phyloP scores from a whole-genome alignment of 2,113 vertebrate species.

The Rhinichthys klamathensis region DNA sequence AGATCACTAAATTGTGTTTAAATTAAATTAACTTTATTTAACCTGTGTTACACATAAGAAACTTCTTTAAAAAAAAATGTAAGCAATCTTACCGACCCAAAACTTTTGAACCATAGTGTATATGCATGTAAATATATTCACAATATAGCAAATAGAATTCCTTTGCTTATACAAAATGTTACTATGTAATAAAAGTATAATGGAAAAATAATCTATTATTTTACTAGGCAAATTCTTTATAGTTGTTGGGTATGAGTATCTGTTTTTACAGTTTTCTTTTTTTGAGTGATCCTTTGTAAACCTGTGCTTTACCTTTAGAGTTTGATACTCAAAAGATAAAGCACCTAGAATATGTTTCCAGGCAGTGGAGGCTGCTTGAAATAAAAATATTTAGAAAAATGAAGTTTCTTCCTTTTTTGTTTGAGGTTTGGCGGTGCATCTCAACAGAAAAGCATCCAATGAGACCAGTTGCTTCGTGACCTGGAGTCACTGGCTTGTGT shows the following conservation, averaged over 20 bases:
- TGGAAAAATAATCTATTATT: neutral
- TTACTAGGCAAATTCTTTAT: neutral
- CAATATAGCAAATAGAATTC: neutral
- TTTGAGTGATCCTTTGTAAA: neutral
- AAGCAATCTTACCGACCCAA: too few relatives aligned
- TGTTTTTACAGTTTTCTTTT: neutral
- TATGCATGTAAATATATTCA: neutral
- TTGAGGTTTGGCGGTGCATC: neutral
- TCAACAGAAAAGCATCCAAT: slow-evolving; percentile 16
- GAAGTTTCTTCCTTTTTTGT: neutral
- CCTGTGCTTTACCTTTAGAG: neutral
- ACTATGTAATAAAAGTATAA: neutral
- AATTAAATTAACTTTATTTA: too few relatives aligned
- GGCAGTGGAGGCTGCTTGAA: neutral
- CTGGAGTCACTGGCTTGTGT: slow-evolving; percentile 21
- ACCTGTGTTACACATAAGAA: too few relatives aligned
- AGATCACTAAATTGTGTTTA: too few relatives aligned
- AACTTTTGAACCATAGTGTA: too few relatives aligned
- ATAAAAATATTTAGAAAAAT: neutral
- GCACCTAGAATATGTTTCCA: neutral
- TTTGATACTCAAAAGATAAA: neutral
- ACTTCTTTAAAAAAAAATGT: too few relatives aligned
- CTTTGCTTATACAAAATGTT: neutral
- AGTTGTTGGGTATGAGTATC: neutral
- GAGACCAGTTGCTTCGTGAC: slow-evolving; percentile 40